A percentile compares a stretch with the other conserved stretches of the same genome.
These are phyloP conservation scores for Festucalex cinctus DNA, from an alignment of 2,113 vertebrate genomes.

Conservation along the genomic window DNA sequence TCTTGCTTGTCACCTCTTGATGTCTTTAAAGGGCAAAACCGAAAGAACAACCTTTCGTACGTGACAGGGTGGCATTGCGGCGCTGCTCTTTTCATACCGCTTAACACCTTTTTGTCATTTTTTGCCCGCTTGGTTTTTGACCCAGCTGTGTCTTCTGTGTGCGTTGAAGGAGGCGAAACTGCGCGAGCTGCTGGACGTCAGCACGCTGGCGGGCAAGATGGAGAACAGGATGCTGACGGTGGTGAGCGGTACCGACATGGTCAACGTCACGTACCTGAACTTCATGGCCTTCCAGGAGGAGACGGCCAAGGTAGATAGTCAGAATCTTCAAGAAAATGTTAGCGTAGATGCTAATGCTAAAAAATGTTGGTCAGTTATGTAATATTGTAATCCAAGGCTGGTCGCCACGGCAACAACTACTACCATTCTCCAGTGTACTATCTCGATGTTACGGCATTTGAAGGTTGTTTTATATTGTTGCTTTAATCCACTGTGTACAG, in stretches of 20 bases:
- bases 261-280: slow-evolving; percentile 94
- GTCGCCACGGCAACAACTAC: background rate
- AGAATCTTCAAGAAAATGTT: background rate
- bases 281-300: slow-evolving; percentile 95
- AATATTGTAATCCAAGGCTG: background rate
- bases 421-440: background rate
- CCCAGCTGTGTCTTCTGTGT: background rate
- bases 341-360: background rate
- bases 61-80: background rate
- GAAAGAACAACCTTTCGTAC: background rate
- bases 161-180: slow-evolving; percentile 84
- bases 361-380: background rate
- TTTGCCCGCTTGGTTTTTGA: background rate
- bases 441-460: background rate
- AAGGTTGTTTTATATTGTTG: background rate
- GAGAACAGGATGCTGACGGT: slow-evolving; percentile 92
- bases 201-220: slow-evolving; percentile 80
- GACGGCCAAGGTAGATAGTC: slow-evolving; percentile 83
- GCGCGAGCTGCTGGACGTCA: slow-evolving; percentile 87
- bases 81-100: background rate
- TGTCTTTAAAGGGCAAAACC: background rate
- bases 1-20: background rate
- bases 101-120: background rate
- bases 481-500: background rate
- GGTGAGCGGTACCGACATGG: slow-evolving; percentile 89